Percentiles rank a stretch among this genome's conserved stretches.
These are phyloP conservation scores for Conchocele bisecta DNA, from an alignment of 2,888 invertebrate species.

Conservation along the genomic window DNA sequence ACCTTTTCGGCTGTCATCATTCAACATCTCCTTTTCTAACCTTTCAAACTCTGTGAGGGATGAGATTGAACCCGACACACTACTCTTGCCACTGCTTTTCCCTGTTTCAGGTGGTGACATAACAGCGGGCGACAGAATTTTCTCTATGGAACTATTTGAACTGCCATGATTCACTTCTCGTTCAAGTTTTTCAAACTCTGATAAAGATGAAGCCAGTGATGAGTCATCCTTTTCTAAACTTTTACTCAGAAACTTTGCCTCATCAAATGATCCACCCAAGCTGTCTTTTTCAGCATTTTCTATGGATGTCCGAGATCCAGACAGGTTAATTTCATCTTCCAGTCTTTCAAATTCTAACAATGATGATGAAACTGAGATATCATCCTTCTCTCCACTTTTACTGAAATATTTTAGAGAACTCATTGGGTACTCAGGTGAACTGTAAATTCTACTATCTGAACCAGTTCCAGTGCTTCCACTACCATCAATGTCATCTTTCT, in stretches of 20 bases:
- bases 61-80: conserved; percentile 76
- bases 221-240: conserved; percentile 93
- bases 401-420: conserved; percentile 90
- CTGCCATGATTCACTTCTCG: conserved; percentile 86
- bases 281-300: conserved; percentile 82
- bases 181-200: conserved; percentile 96
- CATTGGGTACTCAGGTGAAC: conserved; percentile 90
- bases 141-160: conserved; percentile 88
- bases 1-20: conserved; percentile 67
- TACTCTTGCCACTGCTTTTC: conserved; percentile 64
- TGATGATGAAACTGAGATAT: conserved; percentile 93
- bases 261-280: conserved; percentile 73
- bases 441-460: conserved; percentile 82
- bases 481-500: conserved; percentile 86
- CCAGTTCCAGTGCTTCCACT: conserved; percentile 84
- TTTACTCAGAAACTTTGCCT: conserved; percentile 76
- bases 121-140: conserved; percentile 70
- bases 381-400: conserved; percentile 93
- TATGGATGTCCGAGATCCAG: conserved; percentile 72
- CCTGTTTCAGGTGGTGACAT: conserved; percentile 55
- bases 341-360: conserved; percentile 96
- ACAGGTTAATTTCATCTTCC: conserved; percentile 88
- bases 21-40: conserved; percentile 88
- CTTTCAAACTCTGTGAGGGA: conserved; percentile 97
- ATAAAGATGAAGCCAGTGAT: conserved; percentile 92